These are phyloP conservation scores for Paratrypauchen microcephalus DNA, from an alignment of 2,797 vertebrate species.

Conservation along the genomic window DNA sequence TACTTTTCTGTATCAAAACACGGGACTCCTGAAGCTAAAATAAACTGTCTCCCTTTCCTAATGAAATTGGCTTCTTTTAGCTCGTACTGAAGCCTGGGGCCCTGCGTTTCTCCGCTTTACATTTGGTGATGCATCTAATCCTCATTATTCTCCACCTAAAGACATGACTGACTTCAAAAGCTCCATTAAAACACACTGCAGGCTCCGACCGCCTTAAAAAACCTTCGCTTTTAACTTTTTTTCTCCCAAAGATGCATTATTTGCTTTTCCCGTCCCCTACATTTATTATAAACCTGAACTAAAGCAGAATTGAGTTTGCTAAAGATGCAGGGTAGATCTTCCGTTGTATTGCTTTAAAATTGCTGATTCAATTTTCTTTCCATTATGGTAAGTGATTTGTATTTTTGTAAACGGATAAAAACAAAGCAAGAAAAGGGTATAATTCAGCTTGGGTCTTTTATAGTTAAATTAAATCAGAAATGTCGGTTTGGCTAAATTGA, in stretches of 20 bases:
- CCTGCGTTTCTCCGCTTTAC: constrained; percentile 21
- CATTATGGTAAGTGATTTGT: not conserved
- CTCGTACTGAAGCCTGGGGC: constrained; percentile 20
- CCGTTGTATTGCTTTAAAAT: not conserved
- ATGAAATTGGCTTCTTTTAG: constrained; percentile 28
- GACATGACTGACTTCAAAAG: constrained; percentile 31
- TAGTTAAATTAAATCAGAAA: not conserved
- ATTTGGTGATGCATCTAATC: constrained; percentile 39
- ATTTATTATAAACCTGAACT: not conserved
- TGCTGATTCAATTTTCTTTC: not conserved
- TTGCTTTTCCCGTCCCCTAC: not conserved
- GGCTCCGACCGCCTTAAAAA: constrained; percentile 8
- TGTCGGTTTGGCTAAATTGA: not conserved
- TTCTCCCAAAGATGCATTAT: constrained; percentile 1
- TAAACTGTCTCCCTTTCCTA: constrained; percentile 39
- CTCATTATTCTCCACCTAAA: constrained; percentile 40
- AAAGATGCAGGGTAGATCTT: not conserved
- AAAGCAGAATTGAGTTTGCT: not conserved
- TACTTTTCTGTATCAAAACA: not conserved
- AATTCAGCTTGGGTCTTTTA: not conserved
- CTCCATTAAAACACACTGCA: constrained; percentile 9
- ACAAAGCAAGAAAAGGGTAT: not conserved
- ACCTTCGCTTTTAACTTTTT: constrained; percentile 16
- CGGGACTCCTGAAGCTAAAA: constrained; percentile 17
- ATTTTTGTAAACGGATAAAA: not conserved